Evolutionary conservation across 2,888 invertebrate genomes (phyloP), one percentile per base, ranked within the genome.

Genomic region (Diloba caeruleocephala): DNA sequence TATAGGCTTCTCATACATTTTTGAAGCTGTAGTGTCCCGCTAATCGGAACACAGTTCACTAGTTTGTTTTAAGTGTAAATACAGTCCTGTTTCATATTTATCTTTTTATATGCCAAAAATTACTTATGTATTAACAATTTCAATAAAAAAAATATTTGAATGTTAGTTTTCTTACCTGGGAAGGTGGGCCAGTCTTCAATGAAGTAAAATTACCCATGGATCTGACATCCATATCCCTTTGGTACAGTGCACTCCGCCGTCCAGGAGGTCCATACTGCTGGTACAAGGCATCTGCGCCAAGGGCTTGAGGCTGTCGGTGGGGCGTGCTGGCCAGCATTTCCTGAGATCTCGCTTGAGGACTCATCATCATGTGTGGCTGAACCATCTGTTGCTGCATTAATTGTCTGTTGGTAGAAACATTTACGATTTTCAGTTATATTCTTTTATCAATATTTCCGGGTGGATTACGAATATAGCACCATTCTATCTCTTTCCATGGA

Each of bases 321-420:
- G 88, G 87, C 1, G 88, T 84, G 5, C 92, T 85, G 2, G 93
- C 89, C 37, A 95, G 78, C 89, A 94, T 92, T 79, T 95, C 95
- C 61, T 95, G 95, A 3, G 95, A 94, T 65, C 95, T 87, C 2
- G 94, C 90, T 67, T 94, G 94, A 42, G 92, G 93, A 55, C 83
- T 93, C 41, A 94, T 74, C 61, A 94, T 79, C 81, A 94, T 87
- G 56, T 94, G 94, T 41, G 94, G 94, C 44, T 94, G 94, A 1
- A 87, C 87, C 62, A 90, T 84, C 51, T 94, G 94, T 50, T 94
- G 94, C 62, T 93, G 92, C 74, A 91, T 87, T 55, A 92, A 59
- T 74, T 89, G 92, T 46, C 92, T 92, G 84, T 10, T 2, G 71
- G 14, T 5, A 8, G 19, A 17, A 38, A 7, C 8, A 9, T 28